Base-by-base conservation (phyloP, 2,888 invertebrate species). In the Timema podura region DNA sequence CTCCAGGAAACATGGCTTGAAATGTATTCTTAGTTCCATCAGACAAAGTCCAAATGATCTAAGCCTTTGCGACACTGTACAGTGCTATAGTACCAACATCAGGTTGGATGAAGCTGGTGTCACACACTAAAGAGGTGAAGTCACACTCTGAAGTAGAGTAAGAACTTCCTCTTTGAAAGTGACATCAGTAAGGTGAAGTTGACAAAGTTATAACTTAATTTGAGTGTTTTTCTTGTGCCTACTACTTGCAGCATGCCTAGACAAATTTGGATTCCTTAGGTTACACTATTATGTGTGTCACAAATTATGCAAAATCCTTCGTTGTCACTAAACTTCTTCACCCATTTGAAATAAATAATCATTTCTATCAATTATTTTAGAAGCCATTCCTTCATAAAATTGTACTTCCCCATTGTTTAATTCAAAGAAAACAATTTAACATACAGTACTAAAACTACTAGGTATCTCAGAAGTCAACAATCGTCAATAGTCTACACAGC, bases 1-100 rank as follows among this genome's bases (percentile, higher is more conserved):
- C 54, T 16, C 54, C 11, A 54, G 54, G 54, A 54, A 54, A 54
- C 54, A 54, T 54, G 13, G 11, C 10, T 54, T 54, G 54, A 54
- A 54, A 54, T 7, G 54, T 54, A 54, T 54, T 6, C 16, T 13
- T 54, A 54, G 16, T 54, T 54, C 54, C 54, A 54, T n/a, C n/a
- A n/a, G 13, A 15, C 11, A 10, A 54, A 54, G 54, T 54, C 54
- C 54, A 54, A 54, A 54, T 54, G 11, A 54, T 54, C 10, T 54
- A 13, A 15, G 54, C 54, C 16, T 16, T 54, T 54, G 54, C 16
- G 16, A 6, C 6, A 10, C 54, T 54, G 54, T 54, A 10, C 54
- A n/a, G n/a, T n/a, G n/a, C n/a, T n/a, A n/a, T n/a, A n/a, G n/a
- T n/a, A n/a, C n/a, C n/a, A n/a, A n/a, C n/a, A n/a, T n/a, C n/a